Percentiles rank a stretch among this genome's conserved stretches.
phyloP scores from a whole-genome alignment of 2,888 invertebrate genomes.

The Drosophila multiciliata region DNA sequence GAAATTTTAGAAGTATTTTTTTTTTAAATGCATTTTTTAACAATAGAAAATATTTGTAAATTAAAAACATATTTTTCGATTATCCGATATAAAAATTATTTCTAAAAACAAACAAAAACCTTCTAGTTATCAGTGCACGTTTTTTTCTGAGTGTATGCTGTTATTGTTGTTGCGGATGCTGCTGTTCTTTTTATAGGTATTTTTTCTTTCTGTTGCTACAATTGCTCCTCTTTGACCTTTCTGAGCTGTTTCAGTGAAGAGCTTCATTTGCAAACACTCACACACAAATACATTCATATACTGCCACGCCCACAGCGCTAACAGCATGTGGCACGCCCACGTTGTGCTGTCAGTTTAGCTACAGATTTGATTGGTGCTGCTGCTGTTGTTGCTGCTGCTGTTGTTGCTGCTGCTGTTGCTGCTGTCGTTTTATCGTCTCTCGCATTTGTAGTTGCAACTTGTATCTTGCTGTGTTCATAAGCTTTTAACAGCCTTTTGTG shows the following conservation, averaged over 20 bases:
- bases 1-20: too few species aligned
- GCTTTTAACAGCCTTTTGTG: constrained; percentile 69
- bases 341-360: constrained; percentile 48
- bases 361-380: constrained; percentile 42
- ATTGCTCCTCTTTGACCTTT: constrained; percentile 39
- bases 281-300: not conserved
- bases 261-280: constrained; percentile 36
- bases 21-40: too few species aligned
- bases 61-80: too few species aligned
- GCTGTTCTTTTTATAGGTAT: not conserved
- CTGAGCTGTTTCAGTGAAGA: constrained; percentile 15
- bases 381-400: constrained; percentile 3
- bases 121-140: not conserved
- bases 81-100: too few species aligned
- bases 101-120: too few species aligned
- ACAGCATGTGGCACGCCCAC: constrained; percentile 36
- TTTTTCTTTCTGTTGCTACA: constrained; percentile 4
- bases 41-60: too few species aligned
- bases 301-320: not conserved
- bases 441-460: constrained; percentile 51
- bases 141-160: not conserved
- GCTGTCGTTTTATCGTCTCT: constrained; percentile 16
- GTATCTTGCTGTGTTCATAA: constrained; percentile 50
- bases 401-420: constrained; percentile 15
- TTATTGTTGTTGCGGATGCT: not conserved